Evolutionary conservation across 53 echinoderm and acorn worm species (phyloP).

Genomic region (Stichopus horrens): DNA sequence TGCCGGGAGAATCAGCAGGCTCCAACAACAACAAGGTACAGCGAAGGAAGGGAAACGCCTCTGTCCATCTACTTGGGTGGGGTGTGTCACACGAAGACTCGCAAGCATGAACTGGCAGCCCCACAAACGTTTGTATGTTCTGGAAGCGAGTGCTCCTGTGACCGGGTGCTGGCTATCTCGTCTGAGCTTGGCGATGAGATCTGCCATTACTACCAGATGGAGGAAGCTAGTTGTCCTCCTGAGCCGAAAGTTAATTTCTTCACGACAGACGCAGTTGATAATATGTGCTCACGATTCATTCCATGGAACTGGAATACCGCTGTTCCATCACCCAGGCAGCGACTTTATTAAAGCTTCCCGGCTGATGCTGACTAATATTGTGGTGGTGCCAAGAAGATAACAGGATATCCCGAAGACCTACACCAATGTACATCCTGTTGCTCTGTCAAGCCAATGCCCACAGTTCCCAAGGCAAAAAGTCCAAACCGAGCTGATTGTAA

Average conservation of each 20-base stretch:
- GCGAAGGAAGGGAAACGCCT: conserved; percentile 46
- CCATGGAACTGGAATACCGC: conserved; percentile 18
- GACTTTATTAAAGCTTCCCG: not conserved
- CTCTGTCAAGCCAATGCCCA: not conserved
- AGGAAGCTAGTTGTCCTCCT: conserved; percentile 53
- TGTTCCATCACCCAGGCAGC: not conserved
- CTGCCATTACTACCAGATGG: conserved; percentile 23
- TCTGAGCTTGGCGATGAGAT: conserved; percentile 39
- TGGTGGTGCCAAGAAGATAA: not conserved
- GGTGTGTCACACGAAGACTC: conserved; percentile 34
- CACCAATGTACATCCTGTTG: conserved; percentile 14
- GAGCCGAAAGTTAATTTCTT: conserved; percentile 28
- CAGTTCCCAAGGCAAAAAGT: not conserved
- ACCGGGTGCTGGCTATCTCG: conserved; percentile 52
- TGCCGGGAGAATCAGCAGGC: not conserved
- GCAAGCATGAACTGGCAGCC: conserved; percentile 46
- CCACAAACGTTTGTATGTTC: conserved; percentile 10
- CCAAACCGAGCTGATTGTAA: conserved; percentile 23
- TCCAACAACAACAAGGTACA: conserved; percentile 32
- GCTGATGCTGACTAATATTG: not conserved
- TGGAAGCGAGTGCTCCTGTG: conserved; percentile 56
- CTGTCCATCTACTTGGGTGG: conserved; percentile 54
- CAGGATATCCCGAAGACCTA: not conserved
- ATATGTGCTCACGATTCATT: conserved; percentile 41
- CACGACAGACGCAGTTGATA: conserved; percentile 61